Evolutionary conservation across 2,888 invertebrate genomes (phyloP).

Genomic region (Deilephila elpenor): DNA sequence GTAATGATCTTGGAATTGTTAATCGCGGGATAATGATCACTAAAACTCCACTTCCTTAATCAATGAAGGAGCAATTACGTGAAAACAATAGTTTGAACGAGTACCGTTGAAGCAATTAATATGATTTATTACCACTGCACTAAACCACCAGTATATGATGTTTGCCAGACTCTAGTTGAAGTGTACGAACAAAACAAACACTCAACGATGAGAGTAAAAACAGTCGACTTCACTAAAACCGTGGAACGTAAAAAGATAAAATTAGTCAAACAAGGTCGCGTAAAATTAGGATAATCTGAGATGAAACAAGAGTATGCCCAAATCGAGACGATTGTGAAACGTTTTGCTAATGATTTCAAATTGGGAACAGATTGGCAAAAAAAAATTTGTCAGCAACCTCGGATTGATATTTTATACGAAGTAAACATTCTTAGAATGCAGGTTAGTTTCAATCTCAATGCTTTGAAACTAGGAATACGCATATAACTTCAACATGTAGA

Average conservation of each 20-base stretch:
- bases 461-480: too few species aligned
- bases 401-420: not conserved
- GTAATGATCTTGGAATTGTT: slow-evolving; percentile 17
- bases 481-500: too few species aligned
- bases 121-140: slow-evolving; percentile 43
- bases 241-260: slow-evolving; percentile 18
- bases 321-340: not conserved
- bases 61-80: slow-evolving; percentile 14
- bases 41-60: slow-evolving; percentile 14
- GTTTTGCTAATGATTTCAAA: not conserved
- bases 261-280: slow-evolving; percentile 29
- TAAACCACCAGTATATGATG: slow-evolving; percentile 46
- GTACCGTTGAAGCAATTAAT: slow-evolving; percentile 32
- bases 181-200: slow-evolving; percentile 45
- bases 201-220: slow-evolving; percentile 32
- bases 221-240: slow-evolving; percentile 18
- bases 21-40: not conserved
- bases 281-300: slow-evolving; percentile 20
- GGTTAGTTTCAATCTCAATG: too few species aligned
- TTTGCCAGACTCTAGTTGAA: slow-evolving; percentile 46
- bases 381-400: not conserved
- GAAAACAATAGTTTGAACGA: slow-evolving; percentile 27
- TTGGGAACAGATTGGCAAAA: not conserved
- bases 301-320: slow-evolving; percentile 3
- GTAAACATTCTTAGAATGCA: too few species aligned